These are phyloP conservation scores for Chroicocephalus ridibundus DNA, from an alignment of 2,113 vertebrate genomes.

Conservation along the genomic window DNA sequence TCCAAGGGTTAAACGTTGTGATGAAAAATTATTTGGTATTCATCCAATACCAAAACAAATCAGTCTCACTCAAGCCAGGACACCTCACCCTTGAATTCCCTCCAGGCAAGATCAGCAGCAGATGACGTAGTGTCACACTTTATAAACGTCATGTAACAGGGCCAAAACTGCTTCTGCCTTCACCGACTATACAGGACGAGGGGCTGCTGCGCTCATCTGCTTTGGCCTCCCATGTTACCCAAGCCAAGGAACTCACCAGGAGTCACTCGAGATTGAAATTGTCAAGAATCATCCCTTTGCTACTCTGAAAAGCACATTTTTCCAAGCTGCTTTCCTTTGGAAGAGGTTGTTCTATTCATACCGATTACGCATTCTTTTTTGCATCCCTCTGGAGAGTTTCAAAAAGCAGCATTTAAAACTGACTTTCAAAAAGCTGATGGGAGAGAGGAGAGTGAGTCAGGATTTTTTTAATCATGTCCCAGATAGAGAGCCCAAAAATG, in stretches of 20 bases:
- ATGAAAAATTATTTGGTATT: background rate
- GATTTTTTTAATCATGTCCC: background rate
- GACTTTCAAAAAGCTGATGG: background rate
- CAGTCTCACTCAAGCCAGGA: background rate
- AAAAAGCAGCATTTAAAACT: background rate
- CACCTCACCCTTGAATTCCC: slow-evolving; percentile 23
- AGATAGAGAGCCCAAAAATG: background rate
- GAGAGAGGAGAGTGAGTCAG: background rate
- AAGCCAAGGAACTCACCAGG: background rate
- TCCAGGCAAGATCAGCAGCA: slow-evolving; percentile 19
- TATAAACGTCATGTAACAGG: background rate
- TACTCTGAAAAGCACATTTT: background rate
- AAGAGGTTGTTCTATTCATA: background rate
- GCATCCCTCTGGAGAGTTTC: background rate
- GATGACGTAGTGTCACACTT: background rate
- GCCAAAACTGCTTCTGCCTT: background rate
- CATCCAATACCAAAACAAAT: slow-evolving; percentile 3
- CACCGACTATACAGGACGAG: background rate
- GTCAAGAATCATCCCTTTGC: background rate
- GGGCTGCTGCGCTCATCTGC: background rate
- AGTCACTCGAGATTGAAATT: background rate
- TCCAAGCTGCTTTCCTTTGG: background rate
- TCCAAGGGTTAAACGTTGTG: background rate
- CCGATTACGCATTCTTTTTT: background rate
- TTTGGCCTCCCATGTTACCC: background rate